Evolutionary conservation across 2,113 vertebrate species (phyloP).

Genomic region (Megaptera novaeangliae): DNA sequence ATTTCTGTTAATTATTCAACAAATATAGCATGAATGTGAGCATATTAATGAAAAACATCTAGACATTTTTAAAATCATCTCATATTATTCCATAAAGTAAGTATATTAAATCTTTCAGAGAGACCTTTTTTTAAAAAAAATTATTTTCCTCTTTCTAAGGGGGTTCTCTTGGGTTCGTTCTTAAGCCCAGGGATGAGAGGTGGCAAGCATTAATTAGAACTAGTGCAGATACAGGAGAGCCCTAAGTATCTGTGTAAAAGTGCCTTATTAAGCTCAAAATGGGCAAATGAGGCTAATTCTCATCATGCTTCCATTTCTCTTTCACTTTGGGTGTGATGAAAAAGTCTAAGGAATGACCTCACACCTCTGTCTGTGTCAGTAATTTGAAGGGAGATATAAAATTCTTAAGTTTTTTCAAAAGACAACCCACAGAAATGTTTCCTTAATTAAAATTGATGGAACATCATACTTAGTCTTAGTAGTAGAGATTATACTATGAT

Average conservation of each 20-base stretch:
- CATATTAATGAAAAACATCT: not conserved
- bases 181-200: constrained; percentile 35
- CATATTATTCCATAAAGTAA: not conserved
- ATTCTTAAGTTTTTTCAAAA: constrained; percentile 26
- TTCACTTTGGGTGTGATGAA: constrained; percentile 57
- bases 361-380: constrained; percentile 67
- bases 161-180: not conserved
- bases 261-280: constrained; percentile 71
- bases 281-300: constrained; percentile 72
- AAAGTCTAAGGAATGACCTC: constrained; percentile 64
- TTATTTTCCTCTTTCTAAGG: not conserved
- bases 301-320: constrained; percentile 40
- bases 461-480: not conserved
- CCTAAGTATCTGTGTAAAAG: constrained; percentile 53
- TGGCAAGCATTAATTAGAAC: constrained; percentile 74
- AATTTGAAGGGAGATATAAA: constrained; percentile 46
- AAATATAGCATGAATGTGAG: not conserved
- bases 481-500: not conserved
- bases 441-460: constrained; percentile 37
- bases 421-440: constrained; percentile 1
- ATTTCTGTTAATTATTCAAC: constrained; percentile 70
- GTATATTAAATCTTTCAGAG: not conserved
- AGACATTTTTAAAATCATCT: not conserved
- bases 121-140: not conserved
- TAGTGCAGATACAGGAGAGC: constrained; percentile 31